A percentile compares a stretch with the other conserved stretches of the same genome.
Evolutionary conservation across 2,113 vertebrate species (phyloP).

Genomic region (Pteruthius melanotis): DNA sequence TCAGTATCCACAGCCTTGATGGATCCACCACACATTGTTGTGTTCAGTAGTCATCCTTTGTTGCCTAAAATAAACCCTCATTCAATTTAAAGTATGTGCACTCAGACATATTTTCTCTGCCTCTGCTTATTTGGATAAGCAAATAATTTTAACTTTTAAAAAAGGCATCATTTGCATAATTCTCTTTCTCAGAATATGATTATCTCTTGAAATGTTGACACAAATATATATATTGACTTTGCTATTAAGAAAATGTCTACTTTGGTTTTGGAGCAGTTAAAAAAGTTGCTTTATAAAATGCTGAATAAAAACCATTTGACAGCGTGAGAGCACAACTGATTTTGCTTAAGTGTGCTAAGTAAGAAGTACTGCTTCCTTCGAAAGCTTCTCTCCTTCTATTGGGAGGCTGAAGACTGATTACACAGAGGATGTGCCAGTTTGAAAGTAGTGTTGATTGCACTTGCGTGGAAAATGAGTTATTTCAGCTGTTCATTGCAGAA

Average conservation of each 20-base stretch:
- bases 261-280: not conserved
- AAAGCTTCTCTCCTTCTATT: constrained; percentile 23
- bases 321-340: not conserved
- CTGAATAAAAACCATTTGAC: not conserved
- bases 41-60: not conserved
- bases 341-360: constrained; percentile 3
- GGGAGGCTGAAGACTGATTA: constrained; percentile 8
- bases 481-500: constrained; percentile 38
- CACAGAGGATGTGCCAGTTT: constrained; percentile 8
- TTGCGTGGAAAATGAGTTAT: constrained; percentile 35
- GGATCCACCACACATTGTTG: not conserved
- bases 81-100: not conserved
- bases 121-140: not conserved
- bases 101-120: not conserved
- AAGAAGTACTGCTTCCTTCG: constrained; percentile 4
- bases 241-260: not conserved
- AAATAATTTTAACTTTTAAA: not conserved
- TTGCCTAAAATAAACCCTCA: not conserved
- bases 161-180: not conserved
- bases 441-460: constrained; percentile 43
- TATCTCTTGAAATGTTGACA: not conserved
- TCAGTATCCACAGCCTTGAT: not conserved
- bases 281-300: not conserved
- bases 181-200: not conserved
- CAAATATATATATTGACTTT: not conserved